Evolutionary conservation across 2,797 vertebrate genomes (phyloP), one percentile per base, ranked within the genome.

Genomic region (Amblyraja radiata): DNA sequence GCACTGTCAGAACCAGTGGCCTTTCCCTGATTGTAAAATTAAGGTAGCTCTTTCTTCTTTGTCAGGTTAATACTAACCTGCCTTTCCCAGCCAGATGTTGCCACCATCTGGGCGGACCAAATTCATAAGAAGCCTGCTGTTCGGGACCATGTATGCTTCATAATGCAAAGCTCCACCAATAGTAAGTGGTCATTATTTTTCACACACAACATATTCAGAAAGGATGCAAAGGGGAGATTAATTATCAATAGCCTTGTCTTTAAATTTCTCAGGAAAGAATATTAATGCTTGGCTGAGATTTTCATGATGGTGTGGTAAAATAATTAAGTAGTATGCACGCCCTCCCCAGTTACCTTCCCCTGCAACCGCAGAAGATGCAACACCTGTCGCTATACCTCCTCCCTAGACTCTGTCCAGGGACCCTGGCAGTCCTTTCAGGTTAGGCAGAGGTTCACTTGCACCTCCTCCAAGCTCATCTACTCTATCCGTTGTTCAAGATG

Each of bases 101-200:
- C 97, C 93, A 96, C 94, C 54, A 94, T 97, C 93, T 99, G 98
- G 98, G 95, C 99, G 93, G 97, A 98, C 94, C 97, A 97, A 94
- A 97, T 99, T 95, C 95, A 93, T 93, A 96, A 97, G 93, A 96
- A 97, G 93, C 94, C 94, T 0, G 97, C 97, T 0, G 96, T 98
- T 68, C 96, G 95, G 79, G 95, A 96, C 94, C 98, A 95, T 94
- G 95, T 99, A 78, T 98, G 98, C 93, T 99, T 99, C 96, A 98
- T 99, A 95, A 99, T 99, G 98, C 96, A 96, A 95, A 99, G 98
- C 94, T 99, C 98, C 93, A 99, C 98, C 83, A 99, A 98, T 92
- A 96, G 99, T 99, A 93, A 94, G 95, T 18, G 68, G 13, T 11
- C 25, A 10, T 83, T 25, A 25, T 25, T 58, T 39, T 36, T 63